Evolutionary conservation across 2,797 vertebrate genomes (phyloP), one percentile per base, ranked within the genome.

Genomic region (Myripristis jacobus): DNA sequence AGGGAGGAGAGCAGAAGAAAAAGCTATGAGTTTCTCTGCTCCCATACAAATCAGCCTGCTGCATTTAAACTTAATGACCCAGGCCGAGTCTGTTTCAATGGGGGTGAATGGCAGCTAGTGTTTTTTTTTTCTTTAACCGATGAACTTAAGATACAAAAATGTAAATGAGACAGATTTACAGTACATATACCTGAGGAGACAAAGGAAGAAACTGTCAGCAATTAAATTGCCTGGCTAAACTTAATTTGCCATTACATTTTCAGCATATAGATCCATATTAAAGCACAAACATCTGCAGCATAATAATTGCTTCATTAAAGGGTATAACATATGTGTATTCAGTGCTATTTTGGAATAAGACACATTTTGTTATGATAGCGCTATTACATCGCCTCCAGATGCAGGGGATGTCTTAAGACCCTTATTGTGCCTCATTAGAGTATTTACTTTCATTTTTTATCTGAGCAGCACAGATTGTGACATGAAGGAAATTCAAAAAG

Each of bases 11-110:
- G 77, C 2, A 9, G 51, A 27, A 41, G 13, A 12, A 12, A 41
- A 41, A 41, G 38, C 48, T 24, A 8, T 4, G n/a, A 79, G 31
- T 25, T 51, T 77, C 59, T 34, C 47, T 36, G 80, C 70, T 52
- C 73, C 80, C 74, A 75, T 71, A 75, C 79, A 82, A 80, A 79
- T 85, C 77, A 75, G 65, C 58, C 57, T 43, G 27, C 34, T 55
- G 59, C 65, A 57, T 82, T 77, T 66, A 86, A 82, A 83, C 50
- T 36, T 59, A 77, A 79, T 57, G 74, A 61, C 50, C 69, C 19
- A n/a, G 50, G 21, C 51, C 18, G 9, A 66, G 65, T 31, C 67
- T 34, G 31, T 41, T 70, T 68, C 36, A 41, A 24, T 10, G 18
- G 5, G 16, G 36, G 21, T 11, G 6, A 21, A 19, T 10, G 48